phyloP scores from a whole-genome alignment of 2,113 vertebrate species.

The Arvicanthis niloticus region DNA sequence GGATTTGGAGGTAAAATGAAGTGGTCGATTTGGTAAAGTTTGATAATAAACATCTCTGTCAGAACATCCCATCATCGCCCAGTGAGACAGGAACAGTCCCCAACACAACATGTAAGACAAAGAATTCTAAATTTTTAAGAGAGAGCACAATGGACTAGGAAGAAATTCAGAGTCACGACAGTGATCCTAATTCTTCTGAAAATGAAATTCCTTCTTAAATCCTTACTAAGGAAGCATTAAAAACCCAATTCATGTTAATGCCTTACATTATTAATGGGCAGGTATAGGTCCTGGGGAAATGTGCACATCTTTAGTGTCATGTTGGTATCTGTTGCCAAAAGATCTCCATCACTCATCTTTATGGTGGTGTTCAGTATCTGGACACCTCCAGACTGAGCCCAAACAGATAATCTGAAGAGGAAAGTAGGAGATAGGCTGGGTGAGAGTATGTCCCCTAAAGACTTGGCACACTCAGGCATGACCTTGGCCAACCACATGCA shows the following conservation, averaged over 20 bases:
- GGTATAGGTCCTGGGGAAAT: neutral
- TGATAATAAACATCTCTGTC: neutral
- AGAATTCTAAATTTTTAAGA: neutral
- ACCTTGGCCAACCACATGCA: neutral
- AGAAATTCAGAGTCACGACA: neutral
- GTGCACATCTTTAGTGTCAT: neutral
- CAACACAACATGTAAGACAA: neutral
- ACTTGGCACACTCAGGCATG: neutral
- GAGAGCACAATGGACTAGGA: neutral
- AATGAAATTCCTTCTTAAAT: slow-evolving; percentile 32
- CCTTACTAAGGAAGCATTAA: neutral
- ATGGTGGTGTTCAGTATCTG: neutral
- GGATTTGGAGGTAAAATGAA: slow-evolving; percentile 6
- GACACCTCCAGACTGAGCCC: neutral
- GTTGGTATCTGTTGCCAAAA: neutral
- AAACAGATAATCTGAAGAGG: neutral
- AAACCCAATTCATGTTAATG: neutral
- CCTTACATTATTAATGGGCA: neutral
- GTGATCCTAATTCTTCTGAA: neutral
- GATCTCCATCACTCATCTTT: neutral
- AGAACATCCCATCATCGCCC: slow-evolving; percentile 8
- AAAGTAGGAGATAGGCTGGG: neutral
- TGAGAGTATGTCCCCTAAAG: neutral
- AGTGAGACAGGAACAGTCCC: neutral
- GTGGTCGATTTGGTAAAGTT: neutral